Evolutionary conservation across 2,797 vertebrate genomes (phyloP).

Genomic region (Enteromius radiatus): DNA sequence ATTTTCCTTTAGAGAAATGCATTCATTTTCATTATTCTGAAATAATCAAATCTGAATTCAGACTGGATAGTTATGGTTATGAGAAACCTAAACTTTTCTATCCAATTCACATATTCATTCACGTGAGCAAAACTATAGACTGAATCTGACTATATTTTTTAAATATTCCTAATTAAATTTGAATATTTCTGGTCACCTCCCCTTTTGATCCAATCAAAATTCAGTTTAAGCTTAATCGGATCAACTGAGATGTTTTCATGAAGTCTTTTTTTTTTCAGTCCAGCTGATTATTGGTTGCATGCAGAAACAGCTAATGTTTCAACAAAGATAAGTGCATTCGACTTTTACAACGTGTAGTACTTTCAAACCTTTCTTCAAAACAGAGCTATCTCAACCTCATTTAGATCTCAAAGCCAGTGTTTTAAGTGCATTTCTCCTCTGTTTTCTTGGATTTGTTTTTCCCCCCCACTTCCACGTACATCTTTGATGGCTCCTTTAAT

Average conservation of each 20-base stretch:
- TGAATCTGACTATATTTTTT: neutral
- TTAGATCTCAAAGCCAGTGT: neutral
- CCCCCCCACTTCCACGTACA: neutral
- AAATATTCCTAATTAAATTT: neutral
- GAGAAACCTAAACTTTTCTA: neutral
- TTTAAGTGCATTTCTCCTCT: neutral
- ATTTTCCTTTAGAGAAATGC: neutral
- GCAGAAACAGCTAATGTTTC: neutral
- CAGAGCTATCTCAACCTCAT: neutral
- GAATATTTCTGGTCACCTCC: neutral
- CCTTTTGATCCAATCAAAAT: neutral
- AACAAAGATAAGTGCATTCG: neutral
- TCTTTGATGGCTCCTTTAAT: constrained; percentile 52
- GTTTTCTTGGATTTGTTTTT: neutral
- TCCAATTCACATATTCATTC: neutral
- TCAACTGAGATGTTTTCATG: neutral
- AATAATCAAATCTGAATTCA: neutral
- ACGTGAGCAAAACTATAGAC: neutral
- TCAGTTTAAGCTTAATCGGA: neutral
- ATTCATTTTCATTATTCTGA: neutral
- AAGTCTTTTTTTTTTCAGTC: neutral
- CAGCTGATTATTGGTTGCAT: neutral
- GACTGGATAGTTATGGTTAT: neutral
- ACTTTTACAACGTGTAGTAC: neutral
- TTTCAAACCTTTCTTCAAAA: neutral